phyloP scores from a whole-genome alignment of 2,888 invertebrate genomes.

The Apodemia duryi region DNA sequence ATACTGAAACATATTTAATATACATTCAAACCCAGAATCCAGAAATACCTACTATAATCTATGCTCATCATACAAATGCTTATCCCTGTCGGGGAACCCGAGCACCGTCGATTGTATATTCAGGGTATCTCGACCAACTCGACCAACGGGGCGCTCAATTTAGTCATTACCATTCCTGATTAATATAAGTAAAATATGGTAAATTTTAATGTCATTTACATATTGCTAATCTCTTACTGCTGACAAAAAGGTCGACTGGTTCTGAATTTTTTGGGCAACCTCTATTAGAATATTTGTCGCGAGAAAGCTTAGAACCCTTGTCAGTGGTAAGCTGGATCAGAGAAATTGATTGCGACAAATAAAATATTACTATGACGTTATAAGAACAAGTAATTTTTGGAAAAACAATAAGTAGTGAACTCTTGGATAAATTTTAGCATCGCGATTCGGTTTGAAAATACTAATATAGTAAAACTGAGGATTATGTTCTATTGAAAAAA shows the following conservation, averaged over 20 bases:
- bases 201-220: conserved; percentile 1
- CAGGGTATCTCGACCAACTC: too few relatives aligned
- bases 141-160: too few relatives aligned
- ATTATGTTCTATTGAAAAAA: too few relatives aligned
- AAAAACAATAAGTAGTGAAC: neutral
- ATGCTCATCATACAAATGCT: too few relatives aligned
- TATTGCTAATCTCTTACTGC: neutral
- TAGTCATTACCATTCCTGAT: neutral
- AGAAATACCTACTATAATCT: too few relatives aligned
- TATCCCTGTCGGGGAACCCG: too few relatives aligned
- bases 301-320: conserved; percentile 2
- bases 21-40: too few relatives aligned
- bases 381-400: neutral
- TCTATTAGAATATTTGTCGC: conserved; percentile 9
- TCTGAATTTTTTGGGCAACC: neutral
- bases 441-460: too few relatives aligned
- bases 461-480: too few relatives aligned
- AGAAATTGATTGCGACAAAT: conserved; percentile 5
- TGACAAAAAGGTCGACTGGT: neutral
- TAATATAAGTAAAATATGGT: neutral
- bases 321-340: conserved; percentile 3
- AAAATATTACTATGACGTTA: neutral
- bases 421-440: too few relatives aligned
- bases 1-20: too few relatives aligned
- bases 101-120: too few relatives aligned